Evolutionary conservation across 1,140 invertebrate species (phyloP), one percentile per base, ranked within the genome.

Genomic region (Drosophila albomicans): DNA sequence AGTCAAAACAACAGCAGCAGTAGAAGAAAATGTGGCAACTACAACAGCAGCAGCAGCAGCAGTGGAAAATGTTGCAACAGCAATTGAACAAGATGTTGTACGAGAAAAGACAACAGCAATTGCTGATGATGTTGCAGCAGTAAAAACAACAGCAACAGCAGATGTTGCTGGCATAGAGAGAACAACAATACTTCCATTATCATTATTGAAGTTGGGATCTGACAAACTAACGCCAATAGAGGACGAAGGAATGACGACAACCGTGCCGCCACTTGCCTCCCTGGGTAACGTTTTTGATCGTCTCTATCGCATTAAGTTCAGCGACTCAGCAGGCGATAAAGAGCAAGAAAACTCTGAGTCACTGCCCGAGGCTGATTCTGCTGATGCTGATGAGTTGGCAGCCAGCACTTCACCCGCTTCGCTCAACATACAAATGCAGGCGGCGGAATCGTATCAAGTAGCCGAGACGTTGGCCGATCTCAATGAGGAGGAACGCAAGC

Each of bases 401-500:
- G 58, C 2, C 3, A 11, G 32, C 1, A 30, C 56, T 11, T 52
- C 59, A 3, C 61, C 74, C 3, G 72, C 79, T 0, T 75, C 77
- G 5, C 43, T 87, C 35, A 64, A 85, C 13, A 85, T 89, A 35
- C 86, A 89, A 69, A 89, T 89, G 85, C 86, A 89, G 59, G 86
- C 81, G 3, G 85, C 84, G 3, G 85, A 75, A 52, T 88, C 84
- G 2, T 89, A 89, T 58, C 86, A 89, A 57, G 85, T 89, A 54
- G 86, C 85, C 54, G 85, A 89, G 45, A 90, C 85, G 1, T 52
- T 88, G 15, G 86, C 85, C 48, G 85, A 90, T 75, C 67, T 88
- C 0, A 89, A 88, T 15, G 85, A 89, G 43, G 85, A 88, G 54
- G 85, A 89, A 5, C 74, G 81, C 0, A 71, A 61, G 0, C 64